Evolutionary conservation across 2,888 invertebrate genomes (phyloP).

Genomic region (Drosophila nigritarsus): DNA sequence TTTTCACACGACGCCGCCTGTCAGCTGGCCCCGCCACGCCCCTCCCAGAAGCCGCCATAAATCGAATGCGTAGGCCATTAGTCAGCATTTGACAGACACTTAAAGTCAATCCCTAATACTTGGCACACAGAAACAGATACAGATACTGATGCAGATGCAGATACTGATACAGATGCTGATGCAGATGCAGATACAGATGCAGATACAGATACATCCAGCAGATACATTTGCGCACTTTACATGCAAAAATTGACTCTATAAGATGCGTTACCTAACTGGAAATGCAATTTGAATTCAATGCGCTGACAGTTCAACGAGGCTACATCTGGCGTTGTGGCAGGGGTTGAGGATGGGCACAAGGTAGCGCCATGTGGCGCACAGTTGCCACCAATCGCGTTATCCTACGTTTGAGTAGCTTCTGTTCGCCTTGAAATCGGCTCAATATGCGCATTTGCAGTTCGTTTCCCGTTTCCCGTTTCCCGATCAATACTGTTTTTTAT

Average conservation of each 20-base stretch:
- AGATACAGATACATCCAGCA: constrained; percentile 14
- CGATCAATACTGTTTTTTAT: constrained; percentile 38
- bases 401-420: constrained; percentile 11
- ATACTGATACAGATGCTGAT: not conserved
- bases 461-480: not conserved
- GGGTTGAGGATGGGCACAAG: constrained; percentile 20
- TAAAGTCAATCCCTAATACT: constrained; percentile 35
- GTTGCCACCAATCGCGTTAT: constrained; percentile 45
- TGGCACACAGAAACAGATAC: not conserved
- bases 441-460: not conserved
- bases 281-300: constrained; percentile 31
- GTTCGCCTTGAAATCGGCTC: constrained; percentile 2
- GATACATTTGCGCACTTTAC: constrained; percentile 19
- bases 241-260: constrained; percentile 23
- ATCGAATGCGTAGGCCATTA: constrained; percentile 70
- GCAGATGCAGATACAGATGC: not conserved
- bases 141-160: not conserved
- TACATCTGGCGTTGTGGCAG: constrained; percentile 21
- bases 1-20: constrained; percentile 73
- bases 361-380: constrained; percentile 72
- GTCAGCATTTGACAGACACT: constrained; percentile 71
- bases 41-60: constrained; percentile 56
- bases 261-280: not conserved
- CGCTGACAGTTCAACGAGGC: constrained; percentile 50
- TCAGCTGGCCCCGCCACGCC: constrained; percentile 52